Percentiles rank a stretch among this genome's conserved stretches.
These are phyloP conservation scores for Meta bourneti DNA, from an alignment of 2,888 invertebrate genomes.

Conservation along the genomic window DNA sequence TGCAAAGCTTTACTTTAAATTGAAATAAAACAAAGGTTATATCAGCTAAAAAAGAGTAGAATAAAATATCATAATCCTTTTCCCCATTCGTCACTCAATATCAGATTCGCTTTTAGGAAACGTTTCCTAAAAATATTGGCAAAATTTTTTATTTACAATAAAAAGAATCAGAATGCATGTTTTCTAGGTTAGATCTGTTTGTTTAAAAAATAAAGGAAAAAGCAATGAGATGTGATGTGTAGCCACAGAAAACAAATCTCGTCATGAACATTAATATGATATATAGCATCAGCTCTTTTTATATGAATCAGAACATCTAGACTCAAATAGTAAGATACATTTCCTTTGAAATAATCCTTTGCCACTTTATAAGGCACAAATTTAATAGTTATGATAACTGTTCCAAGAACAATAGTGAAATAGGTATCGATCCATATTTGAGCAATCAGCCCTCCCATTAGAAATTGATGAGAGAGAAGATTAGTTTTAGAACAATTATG, in stretches of 20 bases:
- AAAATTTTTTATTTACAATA: neutral
- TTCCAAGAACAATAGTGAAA: conserved; percentile 39
- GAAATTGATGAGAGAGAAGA: conserved; percentile 1
- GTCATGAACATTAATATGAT: conserved; percentile 1
- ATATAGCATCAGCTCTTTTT: conserved; percentile 23
- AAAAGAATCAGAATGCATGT: neutral
- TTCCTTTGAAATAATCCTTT: conserved; percentile 52
- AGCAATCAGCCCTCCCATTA: conserved; percentile 47
- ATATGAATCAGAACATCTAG: conserved; percentile 31
- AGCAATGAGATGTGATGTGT: conserved; percentile 4
- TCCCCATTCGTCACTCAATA: neutral
- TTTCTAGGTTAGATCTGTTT: neutral
- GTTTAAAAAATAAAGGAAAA: neutral
- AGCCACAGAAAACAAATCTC: conserved; percentile 20
- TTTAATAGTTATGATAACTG: conserved; percentile 54
- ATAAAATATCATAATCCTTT: too few species aligned
- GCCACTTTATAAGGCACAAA: conserved; percentile 70
- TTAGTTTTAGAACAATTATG: conserved; percentile 28
- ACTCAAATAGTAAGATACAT: conserved; percentile 45
- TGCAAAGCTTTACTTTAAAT: too few species aligned
- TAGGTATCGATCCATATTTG: conserved; percentile 42
- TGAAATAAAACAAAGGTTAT: too few species aligned
- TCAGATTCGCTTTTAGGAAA: neutral
- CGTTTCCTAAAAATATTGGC: neutral
- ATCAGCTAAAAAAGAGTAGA: too few species aligned